Conservation (phyloP, 2,797 vertebrate species). For the Melanotaenia nigrans region DNA sequence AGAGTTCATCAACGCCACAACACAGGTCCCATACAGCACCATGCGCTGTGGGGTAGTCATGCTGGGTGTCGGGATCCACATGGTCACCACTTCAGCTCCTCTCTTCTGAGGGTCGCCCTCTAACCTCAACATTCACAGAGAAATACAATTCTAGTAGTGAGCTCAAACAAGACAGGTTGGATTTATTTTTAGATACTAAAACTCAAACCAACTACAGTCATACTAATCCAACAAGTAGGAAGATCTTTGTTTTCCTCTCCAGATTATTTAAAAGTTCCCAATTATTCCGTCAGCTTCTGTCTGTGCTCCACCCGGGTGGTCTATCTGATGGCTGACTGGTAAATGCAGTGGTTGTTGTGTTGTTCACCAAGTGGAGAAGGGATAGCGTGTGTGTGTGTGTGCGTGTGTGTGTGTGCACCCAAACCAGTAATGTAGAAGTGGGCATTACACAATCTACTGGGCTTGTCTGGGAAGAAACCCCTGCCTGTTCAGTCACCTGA, state of each 20-base stretch:
- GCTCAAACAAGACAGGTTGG: not conserved
- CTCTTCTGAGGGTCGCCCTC: conserved; percentile 54
- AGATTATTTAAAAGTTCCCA: conserved; percentile 21
- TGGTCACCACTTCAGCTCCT: conserved; percentile 66
- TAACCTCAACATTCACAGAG: conserved; percentile 55
- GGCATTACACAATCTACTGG: conserved; percentile 79
- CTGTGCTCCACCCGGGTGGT: conserved; percentile 41
- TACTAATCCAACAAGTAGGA: conserved; percentile 24
- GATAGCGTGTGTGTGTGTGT: conserved; percentile 49
- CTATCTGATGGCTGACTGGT: conserved; percentile 55
- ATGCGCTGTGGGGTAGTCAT: conserved; percentile 79
- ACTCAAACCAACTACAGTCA: conserved; percentile 8
- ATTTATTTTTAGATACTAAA: conserved; percentile 7
- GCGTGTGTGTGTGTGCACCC: conserved; percentile 36
- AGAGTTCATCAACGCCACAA: conserved; percentile 85
- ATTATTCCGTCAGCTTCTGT: conserved; percentile 29
- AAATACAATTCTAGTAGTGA: not conserved
- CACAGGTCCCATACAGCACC: conserved; percentile 82
- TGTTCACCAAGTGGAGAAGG: conserved; percentile 55
- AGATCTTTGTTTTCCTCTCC: conserved; percentile 6
- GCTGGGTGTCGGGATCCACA: conserved; percentile 77
- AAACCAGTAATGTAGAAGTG: conserved; percentile 74
- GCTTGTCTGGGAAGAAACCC: conserved; percentile 77
- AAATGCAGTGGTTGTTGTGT: conserved; percentile 70
- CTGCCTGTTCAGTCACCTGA: conserved; percentile 84